Conservation (phyloP, 53 echinoderm and acorn worm genomes). For the Astropecten irregularis region DNA sequence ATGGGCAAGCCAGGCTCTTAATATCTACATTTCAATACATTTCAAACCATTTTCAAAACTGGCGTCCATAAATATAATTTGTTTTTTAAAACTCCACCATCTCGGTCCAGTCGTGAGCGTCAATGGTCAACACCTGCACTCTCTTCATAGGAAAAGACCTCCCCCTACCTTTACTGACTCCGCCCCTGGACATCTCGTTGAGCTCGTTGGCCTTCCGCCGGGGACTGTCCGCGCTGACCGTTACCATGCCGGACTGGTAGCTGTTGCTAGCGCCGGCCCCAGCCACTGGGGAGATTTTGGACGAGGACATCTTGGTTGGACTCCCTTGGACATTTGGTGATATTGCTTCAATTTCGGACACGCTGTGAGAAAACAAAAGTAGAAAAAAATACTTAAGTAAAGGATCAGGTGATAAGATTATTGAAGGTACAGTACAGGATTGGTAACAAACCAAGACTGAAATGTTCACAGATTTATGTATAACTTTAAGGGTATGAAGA, state of each 20-base stretch:
- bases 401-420: no score
- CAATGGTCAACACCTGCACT: slow-evolving; percentile 34
- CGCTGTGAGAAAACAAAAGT: slow-evolving; percentile 38
- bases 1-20: no score
- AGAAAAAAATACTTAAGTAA: not conserved
- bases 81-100: slow-evolving; percentile 31
- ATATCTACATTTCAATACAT: no score
- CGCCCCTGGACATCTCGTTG: slow-evolving; percentile 28
- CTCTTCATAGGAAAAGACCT: slow-evolving; percentile 3
- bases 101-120: slow-evolving; percentile 41
- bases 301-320: slow-evolving; percentile 40
- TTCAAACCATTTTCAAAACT: no score
- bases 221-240: slow-evolving; percentile 42
- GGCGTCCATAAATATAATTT: no score
- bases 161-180: slow-evolving; percentile 57
- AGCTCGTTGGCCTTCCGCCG: not conserved
- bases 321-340: slow-evolving; percentile 58
- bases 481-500: no score
- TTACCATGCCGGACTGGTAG: slow-evolving; percentile 79
- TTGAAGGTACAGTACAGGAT: no score
- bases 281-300: slow-evolving; percentile 24
- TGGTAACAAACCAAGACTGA: no score
- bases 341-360: slow-evolving; percentile 66
- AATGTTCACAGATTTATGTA: no score
- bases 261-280: slow-evolving; percentile 51